Evolutionary conservation across 2,797 vertebrate genomes (phyloP).

Genomic region (Margarornis squamiger): DNA sequence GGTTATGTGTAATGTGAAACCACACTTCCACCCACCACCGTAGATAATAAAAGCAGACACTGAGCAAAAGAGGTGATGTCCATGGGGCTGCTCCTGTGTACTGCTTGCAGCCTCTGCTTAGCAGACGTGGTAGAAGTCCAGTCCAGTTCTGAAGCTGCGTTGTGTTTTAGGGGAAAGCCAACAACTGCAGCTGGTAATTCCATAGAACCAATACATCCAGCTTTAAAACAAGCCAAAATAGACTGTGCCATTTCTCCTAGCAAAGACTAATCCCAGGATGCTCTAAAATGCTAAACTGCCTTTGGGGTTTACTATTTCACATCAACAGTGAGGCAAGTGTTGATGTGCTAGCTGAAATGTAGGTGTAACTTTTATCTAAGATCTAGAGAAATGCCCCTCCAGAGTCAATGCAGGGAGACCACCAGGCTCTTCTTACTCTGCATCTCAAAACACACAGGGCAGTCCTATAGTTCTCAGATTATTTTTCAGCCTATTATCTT

Average conservation of each 20-base stretch:
- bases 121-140: background rate
- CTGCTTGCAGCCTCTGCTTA: background rate
- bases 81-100: background rate
- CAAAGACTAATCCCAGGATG: background rate
- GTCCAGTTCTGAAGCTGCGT: background rate
- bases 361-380: background rate
- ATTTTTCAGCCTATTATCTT: background rate
- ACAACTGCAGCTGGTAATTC: background rate
- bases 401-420: background rate
- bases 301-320: background rate
- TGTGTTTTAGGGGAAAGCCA: background rate
- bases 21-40: background rate
- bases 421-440: background rate
- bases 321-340: background rate
- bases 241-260: background rate
- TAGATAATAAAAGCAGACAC: background rate
- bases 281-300: background rate
- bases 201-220: background rate
- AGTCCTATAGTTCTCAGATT: background rate
- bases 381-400: background rate
- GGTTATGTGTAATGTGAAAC: background rate
- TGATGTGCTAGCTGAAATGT: background rate
- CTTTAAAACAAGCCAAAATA: background rate
- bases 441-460: background rate
- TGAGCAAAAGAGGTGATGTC: background rate